Evolutionary conservation across 1,140 invertebrate genomes (phyloP).

Genomic region (Cydia pomonella): DNA sequence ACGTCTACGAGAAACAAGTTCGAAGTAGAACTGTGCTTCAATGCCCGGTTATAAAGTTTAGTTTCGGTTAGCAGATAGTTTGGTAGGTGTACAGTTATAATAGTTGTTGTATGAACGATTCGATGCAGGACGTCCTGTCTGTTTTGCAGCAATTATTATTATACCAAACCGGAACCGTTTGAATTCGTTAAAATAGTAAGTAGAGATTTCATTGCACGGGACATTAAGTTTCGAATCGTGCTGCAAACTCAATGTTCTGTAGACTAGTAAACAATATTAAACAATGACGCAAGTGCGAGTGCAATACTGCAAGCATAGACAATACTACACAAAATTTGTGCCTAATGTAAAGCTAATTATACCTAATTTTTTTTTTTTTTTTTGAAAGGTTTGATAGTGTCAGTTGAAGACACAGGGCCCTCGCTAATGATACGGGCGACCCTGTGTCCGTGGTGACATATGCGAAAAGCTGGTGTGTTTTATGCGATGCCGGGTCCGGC

Average conservation of each 20-base stretch:
- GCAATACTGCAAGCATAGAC: too few relatives aligned
- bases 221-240: not conserved
- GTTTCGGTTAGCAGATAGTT: constrained; percentile 35
- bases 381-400: too few relatives aligned
- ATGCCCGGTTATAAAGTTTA: constrained; percentile 35
- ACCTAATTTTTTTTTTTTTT: too few relatives aligned
- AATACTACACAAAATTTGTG: too few relatives aligned
- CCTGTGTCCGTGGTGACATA: too few relatives aligned
- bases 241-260: not conserved
- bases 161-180: constrained; percentile 66
- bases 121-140: constrained; percentile 76
- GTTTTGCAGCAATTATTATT: constrained; percentile 76
- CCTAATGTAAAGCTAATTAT: too few relatives aligned
- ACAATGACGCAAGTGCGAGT: not conserved
- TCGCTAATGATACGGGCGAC: too few relatives aligned
- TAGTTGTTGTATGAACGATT: constrained; percentile 54
- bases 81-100: constrained; percentile 38
- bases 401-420: too few relatives aligned
- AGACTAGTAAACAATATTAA: not conserved
- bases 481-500: too few relatives aligned
- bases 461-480: too few relatives aligned
- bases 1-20: constrained; percentile 4
- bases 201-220: constrained; percentile 27
- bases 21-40: not conserved
- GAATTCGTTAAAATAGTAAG: constrained; percentile 50